Evolutionary conservation across 1,140 invertebrate genomes (phyloP), one percentile per base, ranked within the genome.

Genomic region (Ostrea edulis): DNA sequence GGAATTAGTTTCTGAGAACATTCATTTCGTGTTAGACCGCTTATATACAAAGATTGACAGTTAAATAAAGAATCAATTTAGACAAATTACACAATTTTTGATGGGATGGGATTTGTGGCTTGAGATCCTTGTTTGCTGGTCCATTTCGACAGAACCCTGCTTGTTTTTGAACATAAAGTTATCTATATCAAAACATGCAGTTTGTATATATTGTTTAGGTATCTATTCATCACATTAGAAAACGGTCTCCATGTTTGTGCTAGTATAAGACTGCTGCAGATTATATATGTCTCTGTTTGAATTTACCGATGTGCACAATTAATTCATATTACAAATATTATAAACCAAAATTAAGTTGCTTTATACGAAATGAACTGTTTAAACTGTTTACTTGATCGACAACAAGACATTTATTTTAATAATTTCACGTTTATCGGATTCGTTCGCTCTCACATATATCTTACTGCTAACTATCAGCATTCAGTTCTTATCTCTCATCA

Each of bases 81-180:
- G 68, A 77, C 68, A 77, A 77, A 77, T 77, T 77, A 77, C 68
- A 77, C 68, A 77, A 77, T 12, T 77, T 35, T 35, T 77, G 68
- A 77, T 35, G 68, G 68, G 68, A 77, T 77, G 25, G 68, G 68
- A 77, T 77, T 77, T 77, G 29, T 11, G 22, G 11, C 25, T 77
- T 29, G 22, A 35, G 68, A 29, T 77, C 68, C 9, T 12, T 77
- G 68, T 77, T 25, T 3, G 4, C 25, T 12, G 17, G 29, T 77
- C 68, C 22, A 77, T 77, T 77, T 77, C 22, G 68, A 77, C 29
- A 14, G 14, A 11, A 12, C 25, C 12, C 11, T 11, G 68, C 25
- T 22, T 77, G 68, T 29, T 77, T 29, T 44, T 44, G 1, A 44
- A 44, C 35, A 44, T 44, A 44, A 44, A 44, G 35, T 5, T 44